Evolutionary conservation across 2,113 vertebrate genomes (phyloP).

Genomic region (Siniperca knerii): DNA sequence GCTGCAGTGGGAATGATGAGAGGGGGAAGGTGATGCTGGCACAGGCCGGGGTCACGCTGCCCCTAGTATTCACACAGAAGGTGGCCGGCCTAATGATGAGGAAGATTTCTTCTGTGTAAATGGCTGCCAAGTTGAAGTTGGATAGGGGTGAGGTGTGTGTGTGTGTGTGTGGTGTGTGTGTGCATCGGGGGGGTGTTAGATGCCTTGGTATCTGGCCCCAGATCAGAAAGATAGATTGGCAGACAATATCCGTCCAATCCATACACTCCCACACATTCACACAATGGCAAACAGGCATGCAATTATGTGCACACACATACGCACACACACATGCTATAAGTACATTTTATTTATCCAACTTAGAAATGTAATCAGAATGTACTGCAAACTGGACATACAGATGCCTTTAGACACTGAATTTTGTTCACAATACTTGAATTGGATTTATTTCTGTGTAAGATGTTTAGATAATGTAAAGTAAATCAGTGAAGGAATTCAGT

Average conservation of each 20-base stretch:
- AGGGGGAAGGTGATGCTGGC: constrained; percentile 61
- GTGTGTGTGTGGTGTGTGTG: not conserved
- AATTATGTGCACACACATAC: constrained; percentile 1
- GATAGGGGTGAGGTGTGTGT: constrained; percentile 22
- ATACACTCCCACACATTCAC: constrained; percentile 45
- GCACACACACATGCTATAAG: not conserved
- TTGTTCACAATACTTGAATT: not conserved
- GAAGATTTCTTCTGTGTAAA: constrained; percentile 67
- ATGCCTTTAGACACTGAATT: constrained; percentile 1
- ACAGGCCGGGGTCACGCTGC: constrained; percentile 61
- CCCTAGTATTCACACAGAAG: constrained; percentile 68
- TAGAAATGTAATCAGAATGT: not conserved
- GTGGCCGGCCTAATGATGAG: constrained; percentile 77
- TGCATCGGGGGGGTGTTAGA: constrained; percentile 14
- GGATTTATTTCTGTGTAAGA: not conserved
- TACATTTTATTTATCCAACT: not conserved
- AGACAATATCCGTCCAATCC: constrained; percentile 51
- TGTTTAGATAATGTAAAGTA: not conserved
- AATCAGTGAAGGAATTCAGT: not conserved
- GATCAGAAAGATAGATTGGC: constrained; percentile 71
- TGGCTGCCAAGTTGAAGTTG: constrained; percentile 69
- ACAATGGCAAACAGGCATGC: not conserved
- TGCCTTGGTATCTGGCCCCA: constrained; percentile 58
- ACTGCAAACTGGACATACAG: not conserved
- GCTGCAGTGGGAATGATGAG: constrained; percentile 36